These are phyloP conservation scores for Amyelois transitella DNA, from an alignment of 1,140 invertebrate genomes.

Conservation along the genomic window DNA sequence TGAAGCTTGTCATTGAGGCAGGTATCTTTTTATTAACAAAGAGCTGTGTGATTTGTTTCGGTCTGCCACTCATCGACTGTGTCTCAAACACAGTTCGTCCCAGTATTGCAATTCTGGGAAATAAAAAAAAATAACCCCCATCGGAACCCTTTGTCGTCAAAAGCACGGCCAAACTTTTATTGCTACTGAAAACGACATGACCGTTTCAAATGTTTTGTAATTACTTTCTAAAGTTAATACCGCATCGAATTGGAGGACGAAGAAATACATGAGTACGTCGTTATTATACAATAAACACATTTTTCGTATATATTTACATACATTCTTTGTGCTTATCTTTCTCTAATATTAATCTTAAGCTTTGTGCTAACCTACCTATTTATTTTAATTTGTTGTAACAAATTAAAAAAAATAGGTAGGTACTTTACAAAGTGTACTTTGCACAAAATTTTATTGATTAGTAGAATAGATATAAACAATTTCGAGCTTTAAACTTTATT, in stretches of 20 bases:
- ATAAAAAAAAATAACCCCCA: slow-evolving; percentile 1
- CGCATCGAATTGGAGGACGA: background rate
- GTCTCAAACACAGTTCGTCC: background rate
- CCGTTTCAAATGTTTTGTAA: background rate
- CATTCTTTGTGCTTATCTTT: no score
- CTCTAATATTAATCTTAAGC: no score
- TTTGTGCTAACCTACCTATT: no score
- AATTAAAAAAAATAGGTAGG: no score
- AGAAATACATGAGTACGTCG: background rate
- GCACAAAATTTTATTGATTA: no score
- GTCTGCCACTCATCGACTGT: background rate
- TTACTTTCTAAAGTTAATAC: slow-evolving; percentile 5
- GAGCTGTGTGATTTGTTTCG: background rate
- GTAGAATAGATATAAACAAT: no score
- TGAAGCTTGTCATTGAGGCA: no score
- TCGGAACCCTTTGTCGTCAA: background rate
- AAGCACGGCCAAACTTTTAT: slow-evolving; percentile 3
- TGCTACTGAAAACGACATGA: slow-evolving; percentile 1
- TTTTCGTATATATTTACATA: no score
- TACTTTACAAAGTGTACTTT: no score
- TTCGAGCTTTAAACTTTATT: no score
- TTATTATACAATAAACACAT: background rate
- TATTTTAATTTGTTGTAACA: no score
- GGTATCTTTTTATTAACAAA: background rate
- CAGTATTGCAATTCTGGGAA: background rate